phyloP scores from a whole-genome alignment of 2,113 vertebrate species.

The Myodes glareolus region DNA sequence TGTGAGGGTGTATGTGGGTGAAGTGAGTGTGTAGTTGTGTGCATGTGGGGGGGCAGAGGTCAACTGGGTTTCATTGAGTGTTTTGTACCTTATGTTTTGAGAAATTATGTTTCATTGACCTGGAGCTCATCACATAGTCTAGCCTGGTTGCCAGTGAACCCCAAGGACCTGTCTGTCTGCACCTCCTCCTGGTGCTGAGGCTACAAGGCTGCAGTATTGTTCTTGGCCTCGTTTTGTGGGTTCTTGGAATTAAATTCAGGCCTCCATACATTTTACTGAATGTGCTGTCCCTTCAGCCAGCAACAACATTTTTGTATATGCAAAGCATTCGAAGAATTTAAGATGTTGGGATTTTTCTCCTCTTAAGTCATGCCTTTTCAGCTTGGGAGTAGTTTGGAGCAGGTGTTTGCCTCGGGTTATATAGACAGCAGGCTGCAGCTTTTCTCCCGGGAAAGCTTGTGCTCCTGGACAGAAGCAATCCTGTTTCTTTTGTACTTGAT shows the following conservation, averaged over 20 bases:
- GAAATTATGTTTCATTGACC: not conserved
- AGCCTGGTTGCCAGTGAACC: not conserved
- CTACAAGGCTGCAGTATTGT: not conserved
- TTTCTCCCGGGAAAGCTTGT: constrained; percentile 40
- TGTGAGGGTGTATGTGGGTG: not conserved
- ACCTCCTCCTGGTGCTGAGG: not conserved
- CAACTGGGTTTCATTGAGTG: not conserved
- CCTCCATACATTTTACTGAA: not conserved
- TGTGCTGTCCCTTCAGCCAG: not conserved
- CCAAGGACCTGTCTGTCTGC: not conserved
- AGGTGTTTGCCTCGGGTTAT: constrained; percentile 59
- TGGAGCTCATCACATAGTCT: not conserved
- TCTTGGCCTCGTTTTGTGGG: not conserved
- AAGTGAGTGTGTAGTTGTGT: not conserved
- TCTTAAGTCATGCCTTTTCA: not conserved
- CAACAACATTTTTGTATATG: not conserved
- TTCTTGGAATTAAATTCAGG: not conserved
- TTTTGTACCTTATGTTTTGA: not conserved
- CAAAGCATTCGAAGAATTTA: not conserved
- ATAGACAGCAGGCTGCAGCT: not conserved
- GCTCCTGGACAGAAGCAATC: constrained; percentile 38
- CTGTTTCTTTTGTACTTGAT: constrained; percentile 53
- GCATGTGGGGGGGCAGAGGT: not conserved
- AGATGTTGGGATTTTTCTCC: not conserved
- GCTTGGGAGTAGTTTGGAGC: constrained; percentile 21